A percentile compares a stretch with the other conserved stretches of the same genome.
Evolutionary conservation across 53 echinoderm and acorn worm genomes (phyloP).

Genomic region (Temnopleurus reevesii): DNA sequence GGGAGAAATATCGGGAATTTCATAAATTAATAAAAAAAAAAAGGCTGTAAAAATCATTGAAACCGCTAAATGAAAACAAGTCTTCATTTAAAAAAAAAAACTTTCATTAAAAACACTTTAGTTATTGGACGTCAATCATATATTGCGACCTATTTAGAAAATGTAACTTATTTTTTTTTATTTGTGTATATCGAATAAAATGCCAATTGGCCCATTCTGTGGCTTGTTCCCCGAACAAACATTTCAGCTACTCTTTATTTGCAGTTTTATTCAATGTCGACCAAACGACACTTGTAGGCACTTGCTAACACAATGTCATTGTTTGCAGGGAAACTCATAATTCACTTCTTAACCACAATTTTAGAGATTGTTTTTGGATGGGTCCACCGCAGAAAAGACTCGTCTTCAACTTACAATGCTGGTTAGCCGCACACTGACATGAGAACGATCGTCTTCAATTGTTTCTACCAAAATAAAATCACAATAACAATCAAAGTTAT

Average conservation of each 20-base stretch:
- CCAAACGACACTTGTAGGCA: background rate
- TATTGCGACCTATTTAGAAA: background rate
- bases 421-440: background rate
- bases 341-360: slow-evolving; percentile 1
- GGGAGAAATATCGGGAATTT: too few relatives aligned
- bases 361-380: background rate
- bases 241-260: background rate
- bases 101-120: background rate
- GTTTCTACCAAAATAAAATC: background rate
- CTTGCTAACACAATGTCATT: background rate
- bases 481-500: background rate
- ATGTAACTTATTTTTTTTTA: background rate
- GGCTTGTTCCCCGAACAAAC: background rate
- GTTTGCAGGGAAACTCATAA: background rate
- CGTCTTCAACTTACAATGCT: background rate
- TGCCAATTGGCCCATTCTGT: background rate
- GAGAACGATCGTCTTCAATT: background rate
- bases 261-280: background rate
- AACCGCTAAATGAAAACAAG: too few relatives aligned
- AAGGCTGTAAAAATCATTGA: too few relatives aligned
- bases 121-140: background rate
- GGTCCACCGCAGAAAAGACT: background rate
- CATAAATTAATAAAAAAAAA: too few relatives aligned
- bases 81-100: too few relatives aligned
- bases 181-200: background rate